Evolutionary conservation across 2,797 vertebrate genomes (phyloP).

Genomic region (Periophthalmus magnuspinnatus): DNA sequence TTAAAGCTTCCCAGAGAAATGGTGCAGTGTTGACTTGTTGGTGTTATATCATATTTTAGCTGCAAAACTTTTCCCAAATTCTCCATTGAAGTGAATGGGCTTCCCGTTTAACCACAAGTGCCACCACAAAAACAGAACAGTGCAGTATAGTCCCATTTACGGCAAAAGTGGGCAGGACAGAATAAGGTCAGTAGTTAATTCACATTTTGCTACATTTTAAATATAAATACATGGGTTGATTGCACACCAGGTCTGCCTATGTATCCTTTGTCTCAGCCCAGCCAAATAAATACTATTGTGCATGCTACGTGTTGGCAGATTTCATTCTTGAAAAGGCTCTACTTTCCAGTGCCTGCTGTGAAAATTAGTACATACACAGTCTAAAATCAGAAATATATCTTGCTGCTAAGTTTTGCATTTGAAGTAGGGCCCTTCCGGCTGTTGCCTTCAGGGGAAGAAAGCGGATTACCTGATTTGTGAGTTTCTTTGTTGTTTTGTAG

Average conservation of each 20-base stretch:
- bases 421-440: background rate
- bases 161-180: no score
- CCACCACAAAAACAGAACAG: no score
- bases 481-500: background rate
- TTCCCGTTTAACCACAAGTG: no score
- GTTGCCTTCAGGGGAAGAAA: conserved; percentile 2
- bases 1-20: no score
- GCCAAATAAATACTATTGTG: background rate
- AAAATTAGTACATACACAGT: background rate
- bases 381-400: conserved; percentile 4
- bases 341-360: background rate
- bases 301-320: background rate
- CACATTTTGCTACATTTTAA: background rate
- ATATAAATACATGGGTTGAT: background rate
- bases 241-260: background rate
- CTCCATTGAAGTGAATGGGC: no score
- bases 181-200: background rate
- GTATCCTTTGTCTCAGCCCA: background rate
- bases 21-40: no score
- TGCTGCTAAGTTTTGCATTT: background rate
- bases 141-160: no score
- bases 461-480: conserved; percentile 1
- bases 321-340: background rate
- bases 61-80: no score
- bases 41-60: no score